Evolutionary conservation across 2,113 vertebrate species (phyloP).

Genomic region (Potamarius usumacintae): DNA sequence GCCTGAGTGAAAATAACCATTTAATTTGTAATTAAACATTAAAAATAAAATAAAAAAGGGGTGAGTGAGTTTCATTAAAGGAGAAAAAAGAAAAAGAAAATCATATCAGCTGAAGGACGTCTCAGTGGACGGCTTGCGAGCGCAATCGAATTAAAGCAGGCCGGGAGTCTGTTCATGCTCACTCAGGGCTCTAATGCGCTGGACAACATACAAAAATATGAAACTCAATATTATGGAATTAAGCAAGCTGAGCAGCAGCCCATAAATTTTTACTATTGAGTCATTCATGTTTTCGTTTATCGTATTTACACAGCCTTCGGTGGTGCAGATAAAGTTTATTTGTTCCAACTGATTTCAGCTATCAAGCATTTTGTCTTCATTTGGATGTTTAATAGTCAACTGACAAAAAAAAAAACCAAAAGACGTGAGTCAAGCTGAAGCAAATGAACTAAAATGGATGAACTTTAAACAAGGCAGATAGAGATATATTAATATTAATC

Average conservation of each 20-base stretch:
- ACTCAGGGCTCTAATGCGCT: constrained; percentile 45
- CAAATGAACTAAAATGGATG: background rate
- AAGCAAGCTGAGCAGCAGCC: constrained; percentile 28
- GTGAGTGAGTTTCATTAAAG: background rate
- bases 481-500: background rate
- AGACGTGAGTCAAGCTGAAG: background rate
- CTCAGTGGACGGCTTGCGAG: constrained; percentile 35
- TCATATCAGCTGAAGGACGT: constrained; percentile 36
- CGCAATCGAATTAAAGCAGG: constrained; percentile 51
- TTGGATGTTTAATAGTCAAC: background rate
- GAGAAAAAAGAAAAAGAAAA: constrained; percentile 8
- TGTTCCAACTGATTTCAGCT: constrained; percentile 25
- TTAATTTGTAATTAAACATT: background rate
- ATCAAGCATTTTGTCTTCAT: constrained; percentile 13
- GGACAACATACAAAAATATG: constrained; percentile 47
- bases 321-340: constrained; percentile 24
- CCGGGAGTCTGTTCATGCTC: constrained; percentile 46
- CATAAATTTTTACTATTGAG: constrained; percentile 41
- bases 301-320: constrained; percentile 35
- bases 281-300: constrained; percentile 40
- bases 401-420: background rate
- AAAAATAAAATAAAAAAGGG: background rate
- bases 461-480: background rate
- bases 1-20: constrained; percentile 17
- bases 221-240: constrained; percentile 48